A percentile compares a stretch with the other conserved stretches of the same genome.
Evolutionary conservation across 2,113 vertebrate genomes (phyloP).

Genomic region (Pogona vitticeps): DNA sequence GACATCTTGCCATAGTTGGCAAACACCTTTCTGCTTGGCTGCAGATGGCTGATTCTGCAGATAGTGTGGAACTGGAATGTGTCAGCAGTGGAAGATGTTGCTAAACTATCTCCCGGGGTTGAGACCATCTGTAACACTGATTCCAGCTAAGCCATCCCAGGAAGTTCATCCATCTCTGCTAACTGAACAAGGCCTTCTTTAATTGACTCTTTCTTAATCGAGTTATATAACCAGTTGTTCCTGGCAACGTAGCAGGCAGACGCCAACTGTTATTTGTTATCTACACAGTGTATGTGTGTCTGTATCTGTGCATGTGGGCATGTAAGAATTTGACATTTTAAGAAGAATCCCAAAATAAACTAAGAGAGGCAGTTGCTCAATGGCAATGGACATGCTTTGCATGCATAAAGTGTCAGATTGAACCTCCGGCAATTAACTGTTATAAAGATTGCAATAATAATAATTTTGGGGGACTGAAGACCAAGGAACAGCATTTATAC

Average conservation of each 20-base stretch:
- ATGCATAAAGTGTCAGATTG: neutral
- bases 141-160: conserved; percentile 12
- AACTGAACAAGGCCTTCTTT: conserved; percentile 12
- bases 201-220: neutral
- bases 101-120: conserved; percentile 29
- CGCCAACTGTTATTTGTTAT: conserved; percentile 4
- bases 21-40: neutral
- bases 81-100: conserved; percentile 10
- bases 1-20: neutral
- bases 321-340: conserved; percentile 1
- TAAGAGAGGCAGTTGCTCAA: neutral
- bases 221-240: conserved; percentile 24
- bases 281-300: neutral
- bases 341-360: neutral
- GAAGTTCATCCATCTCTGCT: conserved; percentile 17
- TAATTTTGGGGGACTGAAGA: neutral
- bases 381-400: neutral
- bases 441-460: neutral
- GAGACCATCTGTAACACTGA: conserved; percentile 25
- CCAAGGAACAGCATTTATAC: neutral
- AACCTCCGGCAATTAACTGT: neutral
- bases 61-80: neutral
- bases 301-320: too few relatives aligned
- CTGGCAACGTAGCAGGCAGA: neutral
- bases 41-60: conserved; percentile 23